Base-by-base conservation (phyloP, 2,113 vertebrate genomes). In the Eurystomus gularis region DNA sequence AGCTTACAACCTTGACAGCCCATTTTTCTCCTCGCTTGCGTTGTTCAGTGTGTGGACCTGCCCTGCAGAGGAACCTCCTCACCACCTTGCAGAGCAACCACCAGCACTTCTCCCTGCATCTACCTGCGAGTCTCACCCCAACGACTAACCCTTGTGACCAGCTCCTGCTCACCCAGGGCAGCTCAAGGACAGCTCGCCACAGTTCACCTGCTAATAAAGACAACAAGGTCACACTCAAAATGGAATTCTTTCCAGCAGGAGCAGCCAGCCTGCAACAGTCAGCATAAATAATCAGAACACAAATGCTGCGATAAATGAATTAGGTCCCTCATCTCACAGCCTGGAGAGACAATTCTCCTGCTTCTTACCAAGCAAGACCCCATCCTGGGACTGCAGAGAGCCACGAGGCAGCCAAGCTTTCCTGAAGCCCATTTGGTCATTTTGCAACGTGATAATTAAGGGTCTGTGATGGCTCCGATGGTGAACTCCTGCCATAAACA, bases 321-420 rank as follows among this genome's bases (percentile, higher is more conserved):
- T 4, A 35, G 24, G 5, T n/a, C n/a, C 46, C 35, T 78, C 52
- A n/a, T 17, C 58, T n/a, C 65, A 40, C 0, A 0, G 23, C 29
- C 58, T 18, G 60, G 9, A 68, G 35, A 58, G 17, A 51, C 1
- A 3, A 33, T 21, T 52, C 70, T 39, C 26, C 75, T 68, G 65
- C 77, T 64, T 39, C 68, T 37, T 2, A 39, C 21, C 33, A 26
- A 35, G 31, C 46, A n/a, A 37, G 75, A 37, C 23, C 58, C 26
- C 62, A 37, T 17, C 44, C 64, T 11, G 21, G 3, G 11, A 35
- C 52, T 77, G 69, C 37, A 51, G 42, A 58, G 1, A 65, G 52
- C 58, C 49, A 18, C 0, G 0, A 39, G 65, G 62, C 44, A 77
- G 33, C 25, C 24, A 11, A 25, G 8, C 48, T 13, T 11, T 61